phyloP scores from a whole-genome alignment of 2,888 invertebrate genomes.

The Coelinius sp. region DNA sequence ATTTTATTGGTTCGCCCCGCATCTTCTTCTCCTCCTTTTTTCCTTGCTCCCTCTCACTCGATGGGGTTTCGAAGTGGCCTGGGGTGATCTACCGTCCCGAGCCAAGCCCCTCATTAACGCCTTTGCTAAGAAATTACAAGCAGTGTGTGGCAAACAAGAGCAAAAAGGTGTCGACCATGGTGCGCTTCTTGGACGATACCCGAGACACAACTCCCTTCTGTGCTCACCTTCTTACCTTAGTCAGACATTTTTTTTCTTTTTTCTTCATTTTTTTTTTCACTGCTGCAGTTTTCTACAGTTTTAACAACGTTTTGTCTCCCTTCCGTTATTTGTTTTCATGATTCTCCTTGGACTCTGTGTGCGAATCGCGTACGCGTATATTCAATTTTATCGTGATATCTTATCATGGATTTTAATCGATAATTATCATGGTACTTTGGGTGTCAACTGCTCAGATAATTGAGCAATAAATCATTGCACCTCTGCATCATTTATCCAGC shows the following conservation, averaged over 20 bases:
- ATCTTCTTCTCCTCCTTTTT: too few relatives aligned
- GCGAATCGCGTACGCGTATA: not conserved
- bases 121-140: slow-evolving; percentile 70
- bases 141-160: slow-evolving; percentile 69
- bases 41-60: not conserved
- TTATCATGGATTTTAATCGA: not conserved
- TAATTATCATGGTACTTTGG: not conserved
- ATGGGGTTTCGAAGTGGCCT: slow-evolving; percentile 11
- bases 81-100: slow-evolving; percentile 68
- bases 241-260: not conserved
- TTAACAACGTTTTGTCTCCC: slow-evolving; percentile 19
- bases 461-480: not conserved
- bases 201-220: slow-evolving; percentile 18
- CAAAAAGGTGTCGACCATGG: slow-evolving; percentile 36
- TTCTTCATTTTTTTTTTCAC: not conserved
- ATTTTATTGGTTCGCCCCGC: slow-evolving; percentile 3
- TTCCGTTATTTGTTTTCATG: not conserved
- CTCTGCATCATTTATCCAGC: too few relatives aligned
- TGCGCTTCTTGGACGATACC: slow-evolving; percentile 15
- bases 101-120: slow-evolving; percentile 70
- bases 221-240: slow-evolving; percentile 13
- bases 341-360: not conserved
- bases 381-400: not conserved
- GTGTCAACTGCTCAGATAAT: not conserved
- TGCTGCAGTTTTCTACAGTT: not conserved